A percentile compares a stretch with the other conserved stretches of the same genome.
phyloP scores from a whole-genome alignment of 2,113 vertebrate genomes.

The Cephalophus harveyi region DNA sequence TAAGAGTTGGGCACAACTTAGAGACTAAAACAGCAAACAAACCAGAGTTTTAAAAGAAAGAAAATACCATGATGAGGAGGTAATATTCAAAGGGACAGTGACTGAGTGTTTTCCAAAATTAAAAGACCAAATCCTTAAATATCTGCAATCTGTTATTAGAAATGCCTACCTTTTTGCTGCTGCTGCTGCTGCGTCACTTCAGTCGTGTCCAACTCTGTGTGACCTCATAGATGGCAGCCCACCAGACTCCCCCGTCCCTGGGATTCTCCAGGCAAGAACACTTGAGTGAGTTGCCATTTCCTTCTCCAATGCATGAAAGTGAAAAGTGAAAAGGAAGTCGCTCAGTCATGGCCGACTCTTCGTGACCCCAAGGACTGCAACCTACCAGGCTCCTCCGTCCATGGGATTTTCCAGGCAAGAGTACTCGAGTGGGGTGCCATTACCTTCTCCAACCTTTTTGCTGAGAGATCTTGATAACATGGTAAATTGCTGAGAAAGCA shows the following conservation, averaged over 20 bases:
- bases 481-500: not conserved
- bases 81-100: not conserved
- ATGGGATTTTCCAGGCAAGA: too few relatives aligned
- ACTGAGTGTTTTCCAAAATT: not conserved
- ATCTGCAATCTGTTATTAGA: not conserved
- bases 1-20: not conserved
- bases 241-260: too few relatives aligned
- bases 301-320: too few relatives aligned
- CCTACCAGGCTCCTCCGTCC: too few relatives aligned
- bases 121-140: not conserved
- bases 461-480: not conserved
- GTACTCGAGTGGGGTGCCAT: too few relatives aligned
- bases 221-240: too few relatives aligned
- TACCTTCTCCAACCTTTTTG: not conserved
- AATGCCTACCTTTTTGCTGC: not conserved
- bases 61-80: not conserved
- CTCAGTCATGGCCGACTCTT: fast-evolving
- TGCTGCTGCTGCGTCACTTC: too few relatives aligned
- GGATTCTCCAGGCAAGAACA: too few relatives aligned
- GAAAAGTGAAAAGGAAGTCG: too few relatives aligned
- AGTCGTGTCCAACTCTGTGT: fast-evolving
- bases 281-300: too few relatives aligned
- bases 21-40: not conserved
- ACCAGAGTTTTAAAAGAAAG: not conserved
- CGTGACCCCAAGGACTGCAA: fast-evolving